Percentiles rank a stretch among this genome's conserved stretches.
These are phyloP conservation scores for Trachops cirrhosus DNA, from an alignment of 2,797 vertebrate genomes.

Conservation along the genomic window DNA sequence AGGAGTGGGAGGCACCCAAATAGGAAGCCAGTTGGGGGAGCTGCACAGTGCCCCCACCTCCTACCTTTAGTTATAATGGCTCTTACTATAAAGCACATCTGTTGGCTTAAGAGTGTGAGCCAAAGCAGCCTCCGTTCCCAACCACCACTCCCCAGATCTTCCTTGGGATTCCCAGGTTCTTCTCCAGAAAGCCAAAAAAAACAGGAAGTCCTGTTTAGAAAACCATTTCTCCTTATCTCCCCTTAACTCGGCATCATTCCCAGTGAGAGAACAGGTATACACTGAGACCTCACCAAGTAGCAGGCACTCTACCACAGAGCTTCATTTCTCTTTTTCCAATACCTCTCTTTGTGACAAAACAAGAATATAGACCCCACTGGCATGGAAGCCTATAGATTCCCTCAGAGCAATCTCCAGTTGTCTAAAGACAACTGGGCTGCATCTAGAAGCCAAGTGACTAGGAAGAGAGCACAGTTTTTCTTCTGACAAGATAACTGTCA, in stretches of 20 bases:
- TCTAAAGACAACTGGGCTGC: not conserved
- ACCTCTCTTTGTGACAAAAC: not conserved
- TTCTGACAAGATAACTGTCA: not conserved
- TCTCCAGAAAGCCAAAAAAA: not conserved
- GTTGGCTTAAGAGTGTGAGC: not conserved
- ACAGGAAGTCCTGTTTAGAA: not conserved
- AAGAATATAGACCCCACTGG: not conserved
- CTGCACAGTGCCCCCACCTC: not conserved
- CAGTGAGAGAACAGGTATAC: fast-evolving
- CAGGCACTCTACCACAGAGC: not conserved
- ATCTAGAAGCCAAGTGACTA: not conserved
- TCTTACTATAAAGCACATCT: not conserved
- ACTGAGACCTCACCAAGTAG: fast-evolving
- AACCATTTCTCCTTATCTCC: not conserved
- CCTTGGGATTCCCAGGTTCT: not conserved
- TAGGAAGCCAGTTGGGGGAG: not conserved
- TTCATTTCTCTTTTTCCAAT: not conserved
- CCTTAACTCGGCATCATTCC: not conserved
- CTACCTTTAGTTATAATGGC: not conserved
- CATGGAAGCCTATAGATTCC: not conserved
- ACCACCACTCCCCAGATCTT: not conserved
- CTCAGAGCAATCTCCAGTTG: not conserved
- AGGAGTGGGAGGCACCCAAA: not conserved
- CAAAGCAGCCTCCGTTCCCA: fast-evolving
- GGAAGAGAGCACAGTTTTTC: not conserved